These are phyloP conservation scores for Zenarchopterus dispar DNA, from an alignment of 2,797 vertebrate species.

Conservation along the genomic window DNA sequence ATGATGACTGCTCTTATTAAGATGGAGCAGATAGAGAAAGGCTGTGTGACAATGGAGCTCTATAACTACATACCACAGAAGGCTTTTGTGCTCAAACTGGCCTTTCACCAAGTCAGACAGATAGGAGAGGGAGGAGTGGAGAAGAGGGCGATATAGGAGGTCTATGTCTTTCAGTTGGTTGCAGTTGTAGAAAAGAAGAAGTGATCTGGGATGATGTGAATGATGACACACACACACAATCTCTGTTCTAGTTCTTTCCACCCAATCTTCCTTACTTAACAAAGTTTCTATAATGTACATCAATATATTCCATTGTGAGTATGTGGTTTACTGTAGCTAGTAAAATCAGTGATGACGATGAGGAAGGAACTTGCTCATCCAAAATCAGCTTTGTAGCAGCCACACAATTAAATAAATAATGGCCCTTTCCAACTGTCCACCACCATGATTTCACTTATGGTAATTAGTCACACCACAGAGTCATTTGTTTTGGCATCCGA, in stretches of 20 bases:
- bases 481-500: too few species aligned
- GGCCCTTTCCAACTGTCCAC: background rate
- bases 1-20: conserved; percentile 88
- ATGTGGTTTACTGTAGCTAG: too few species aligned
- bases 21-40: conserved; percentile 82
- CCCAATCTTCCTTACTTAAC: background rate
- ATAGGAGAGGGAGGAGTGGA: conserved; percentile 31
- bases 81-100: conserved; percentile 65
- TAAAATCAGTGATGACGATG: background rate
- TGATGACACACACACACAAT: conserved; percentile 12
- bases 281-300: background rate
- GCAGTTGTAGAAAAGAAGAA: conserved; percentile 36
- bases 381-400: background rate
- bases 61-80: conserved; percentile 64
- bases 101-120: conserved; percentile 65
- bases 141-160: background rate
- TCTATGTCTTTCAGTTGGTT: conserved; percentile 23
- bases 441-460: too few species aligned
- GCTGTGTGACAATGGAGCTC: conserved; percentile 70
- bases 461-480: too few species aligned
- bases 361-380: background rate
- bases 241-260: conserved; percentile 27
- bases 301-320: background rate
- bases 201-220: conserved; percentile 56
- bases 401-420: background rate